Evolutionary conservation across 1,140 invertebrate genomes (phyloP), one percentile per base, ranked within the genome.

Genomic region (Drosophila aff.): DNA sequence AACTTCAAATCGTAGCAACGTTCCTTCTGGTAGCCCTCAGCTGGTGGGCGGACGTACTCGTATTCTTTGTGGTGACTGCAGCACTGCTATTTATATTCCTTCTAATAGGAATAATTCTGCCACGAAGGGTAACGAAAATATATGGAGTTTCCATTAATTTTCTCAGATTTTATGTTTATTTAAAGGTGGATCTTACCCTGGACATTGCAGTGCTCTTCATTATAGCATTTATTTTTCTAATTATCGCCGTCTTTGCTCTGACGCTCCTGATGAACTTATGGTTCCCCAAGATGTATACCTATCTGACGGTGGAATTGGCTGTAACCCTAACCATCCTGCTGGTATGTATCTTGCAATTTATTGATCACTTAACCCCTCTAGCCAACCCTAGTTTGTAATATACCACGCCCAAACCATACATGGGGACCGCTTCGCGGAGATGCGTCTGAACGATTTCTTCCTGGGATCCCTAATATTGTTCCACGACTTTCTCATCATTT

Each of bases 371-470:
- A 15, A 16, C 9, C 26, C 0, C 11, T 21, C n/a, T 23, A 3
- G 15, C 15, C 36, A 7, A 9, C 3, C 18, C 8, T 53, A 91
- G 87, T 91, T 91, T 57, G 46, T 91, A 0, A 77, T 91, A 68
- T 91, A 91, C 38, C 87, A 91, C 57, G 71, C 68, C 0, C 87
- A 91, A 46, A 87, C 83, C 5, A 91, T 91, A 2, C 38, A 65
- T 66, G 87, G 87, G 1, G 55, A 62, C 46, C 77, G 87, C 4
- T 91, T 82, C 18, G 87, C 81, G 0, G 89, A 91, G 61, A 91
- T 91, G 87, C 75, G 81, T 0, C 31, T 85, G 2, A 74, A 85
- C 18, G 90, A 91, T 4, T 69, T 33, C 9, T 21, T 72, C 8
- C 38, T 89, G 28, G 89, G 47, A 13, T 81, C 90, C 0, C 33